Evolutionary conservation across 2,797 vertebrate species (phyloP).

Genomic region (Rhabdophis nuchalis): DNA sequence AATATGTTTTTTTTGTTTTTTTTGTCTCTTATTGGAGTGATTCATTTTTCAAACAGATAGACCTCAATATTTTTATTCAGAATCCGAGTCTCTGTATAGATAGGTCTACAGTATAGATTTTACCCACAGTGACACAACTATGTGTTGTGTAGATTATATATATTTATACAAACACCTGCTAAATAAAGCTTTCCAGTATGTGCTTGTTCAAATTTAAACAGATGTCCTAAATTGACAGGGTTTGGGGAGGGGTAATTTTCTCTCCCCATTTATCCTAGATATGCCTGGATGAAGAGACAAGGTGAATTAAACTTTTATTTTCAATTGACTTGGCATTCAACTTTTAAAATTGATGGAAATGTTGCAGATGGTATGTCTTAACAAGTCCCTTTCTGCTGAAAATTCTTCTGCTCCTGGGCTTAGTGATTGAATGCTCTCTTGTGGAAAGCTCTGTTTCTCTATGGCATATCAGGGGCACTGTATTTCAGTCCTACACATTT

Average conservation of each 20-base stretch:
- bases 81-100: neutral
- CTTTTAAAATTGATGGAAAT: slow-evolving; percentile 57
- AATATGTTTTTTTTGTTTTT: neutral
- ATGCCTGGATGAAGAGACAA: slow-evolving; percentile 59
- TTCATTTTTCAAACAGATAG: neutral
- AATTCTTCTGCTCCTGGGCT: slow-evolving; percentile 57
- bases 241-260: slow-evolving; percentile 45
- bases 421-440: slow-evolving; percentile 71
- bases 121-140: neutral
- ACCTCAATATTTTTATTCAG: neutral
- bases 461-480: slow-evolving; percentile 35
- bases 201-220: slow-evolving; percentile 50
- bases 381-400: slow-evolving; percentile 67
- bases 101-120: neutral
- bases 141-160: neutral
- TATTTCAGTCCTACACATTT: slow-evolving; percentile 64
- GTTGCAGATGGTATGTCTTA: slow-evolving; percentile 74
- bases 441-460: slow-evolving; percentile 69
- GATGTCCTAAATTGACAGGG: slow-evolving; percentile 46
- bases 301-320: slow-evolving; percentile 66
- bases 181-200: slow-evolving; percentile 38
- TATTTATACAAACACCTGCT: slow-evolving; percentile 13
- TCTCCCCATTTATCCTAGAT: slow-evolving; percentile 48
- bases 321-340: slow-evolving; percentile 61
- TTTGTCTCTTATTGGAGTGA: neutral